Evolutionary conservation across 2,797 vertebrate species (phyloP), one percentile per base, ranked within the genome.

Genomic region (Etheostoma perlongum): DNA sequence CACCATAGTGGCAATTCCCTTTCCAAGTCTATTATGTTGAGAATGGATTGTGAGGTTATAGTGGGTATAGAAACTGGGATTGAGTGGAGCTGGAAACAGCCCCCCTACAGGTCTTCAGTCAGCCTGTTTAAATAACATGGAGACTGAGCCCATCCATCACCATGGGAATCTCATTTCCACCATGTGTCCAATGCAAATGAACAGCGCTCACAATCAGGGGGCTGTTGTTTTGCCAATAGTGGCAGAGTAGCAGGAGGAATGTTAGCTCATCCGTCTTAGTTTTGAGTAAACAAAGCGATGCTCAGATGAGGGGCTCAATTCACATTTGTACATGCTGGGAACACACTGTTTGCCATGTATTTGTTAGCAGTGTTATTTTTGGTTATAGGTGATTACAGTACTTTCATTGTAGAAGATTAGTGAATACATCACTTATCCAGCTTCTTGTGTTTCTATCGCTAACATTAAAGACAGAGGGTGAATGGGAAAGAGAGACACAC

Each of bases 141-240:
- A 74, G 82, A 55, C 76, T 57, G 72, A 78, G 79, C 80, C 79
- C 85, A 88, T 91, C 85, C 85, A 85, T 92, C 87, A 91, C 73
- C 21, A 21, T 49, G 62, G 77, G 74, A 86, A 89, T 91, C 87
- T 91, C 71, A 93, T 93, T 93, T 93, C 88, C 76, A 87, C 84
- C 85, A 71, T 79, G 89, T 86, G 86, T 91, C 88, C 60, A 18
- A 89, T 92, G 91, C 85, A 93, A 92, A 93, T 92, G 81, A 91
- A 90, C 78, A 79, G 36, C 9, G 10, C 62, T 73, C 0, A 21
- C 80, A 78, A 81, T 83, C 74, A 73, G 52, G 60, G 25, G 27
- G 52, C 68, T 63, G 71, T 76, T 74, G 84, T 85, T 85, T 71
- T 75, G 79, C 85, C 81, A 80, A 79, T 57, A 79, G 69, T 57